Percentiles rank a stretch among this genome's conserved stretches.
Evolutionary conservation across 2,113 vertebrate genomes (phyloP).

Genomic region (Callorhinus ursinus): DNA sequence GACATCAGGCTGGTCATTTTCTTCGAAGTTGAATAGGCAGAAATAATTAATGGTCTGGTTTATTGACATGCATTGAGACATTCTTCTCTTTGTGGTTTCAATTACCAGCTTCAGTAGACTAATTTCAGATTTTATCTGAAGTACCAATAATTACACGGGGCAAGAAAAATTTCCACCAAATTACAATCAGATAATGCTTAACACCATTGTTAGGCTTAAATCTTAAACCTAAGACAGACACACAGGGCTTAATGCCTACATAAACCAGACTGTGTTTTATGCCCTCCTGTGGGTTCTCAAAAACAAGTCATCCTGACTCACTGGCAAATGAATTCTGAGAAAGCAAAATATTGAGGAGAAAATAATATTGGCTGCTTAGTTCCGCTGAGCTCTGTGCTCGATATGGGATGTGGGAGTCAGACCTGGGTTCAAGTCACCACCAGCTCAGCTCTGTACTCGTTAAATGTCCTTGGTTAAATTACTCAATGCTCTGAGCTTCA

Average conservation of each 20-base stretch:
- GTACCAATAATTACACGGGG: slow-evolving; percentile 81
- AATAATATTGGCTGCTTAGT: not conserved
- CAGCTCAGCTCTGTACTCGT: not conserved
- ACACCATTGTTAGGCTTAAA: slow-evolving; percentile 61
- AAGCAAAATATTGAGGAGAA: slow-evolving; percentile 44
- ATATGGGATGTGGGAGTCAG: not conserved
- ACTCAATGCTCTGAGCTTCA: not conserved
- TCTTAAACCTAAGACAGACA: slow-evolving; percentile 69
- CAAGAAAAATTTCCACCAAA: slow-evolving; percentile 80
- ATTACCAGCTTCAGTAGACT: slow-evolving; percentile 81
- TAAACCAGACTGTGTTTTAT: slow-evolving; percentile 44
- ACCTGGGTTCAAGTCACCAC: not conserved
- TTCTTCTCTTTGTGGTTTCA: slow-evolving; percentile 79
- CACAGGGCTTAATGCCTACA: slow-evolving; percentile 50
- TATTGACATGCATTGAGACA: slow-evolving; percentile 81
- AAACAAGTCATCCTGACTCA: slow-evolving; percentile 6
- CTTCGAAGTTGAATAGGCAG: slow-evolving; percentile 77
- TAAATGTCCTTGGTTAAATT: not conserved
- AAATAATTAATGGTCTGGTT: slow-evolving; percentile 85
- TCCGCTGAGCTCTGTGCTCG: not conserved
- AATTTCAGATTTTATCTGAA: slow-evolving; percentile 84
- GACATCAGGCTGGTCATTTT: slow-evolving; percentile 80
- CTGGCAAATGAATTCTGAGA: slow-evolving; percentile 16
- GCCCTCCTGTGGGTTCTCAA: slow-evolving; percentile 24
- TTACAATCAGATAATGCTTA: slow-evolving; percentile 74